Percentiles rank a stretch among this genome's conserved stretches.
Evolutionary conservation across 2,888 invertebrate genomes (phyloP).

Genomic region (Lasiommata megera): DNA sequence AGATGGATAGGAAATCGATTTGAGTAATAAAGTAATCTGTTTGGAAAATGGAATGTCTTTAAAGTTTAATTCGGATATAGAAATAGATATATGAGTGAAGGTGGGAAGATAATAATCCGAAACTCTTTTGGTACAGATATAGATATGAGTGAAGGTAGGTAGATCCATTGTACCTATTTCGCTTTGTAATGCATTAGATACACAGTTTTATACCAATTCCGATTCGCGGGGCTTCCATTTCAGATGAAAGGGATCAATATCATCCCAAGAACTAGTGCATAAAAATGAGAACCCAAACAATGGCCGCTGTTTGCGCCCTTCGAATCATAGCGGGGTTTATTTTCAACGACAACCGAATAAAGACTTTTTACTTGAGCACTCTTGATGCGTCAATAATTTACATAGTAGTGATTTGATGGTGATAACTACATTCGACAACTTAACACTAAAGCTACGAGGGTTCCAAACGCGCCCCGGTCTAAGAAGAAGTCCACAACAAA

Average conservation of each 20-base stretch:
- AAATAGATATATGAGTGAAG: too few relatives aligned
- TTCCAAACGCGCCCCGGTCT: too few relatives aligned
- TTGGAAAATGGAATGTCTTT: too few relatives aligned
- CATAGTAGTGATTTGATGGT: too few relatives aligned
- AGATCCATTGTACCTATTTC: neutral
- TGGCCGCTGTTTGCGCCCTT: constrained; percentile 22
- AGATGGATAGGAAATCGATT: too few relatives aligned
- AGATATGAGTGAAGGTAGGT: neutral
- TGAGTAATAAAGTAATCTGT: too few relatives aligned
- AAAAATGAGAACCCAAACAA: constrained; percentile 27
- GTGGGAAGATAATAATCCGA: too few relatives aligned
- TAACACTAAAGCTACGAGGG: too few relatives aligned
- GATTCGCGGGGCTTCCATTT: neutral
- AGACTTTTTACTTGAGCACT: constrained; percentile 63
- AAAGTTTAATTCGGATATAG: too few relatives aligned
- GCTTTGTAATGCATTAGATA: neutral
- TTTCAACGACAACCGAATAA: constrained; percentile 56
- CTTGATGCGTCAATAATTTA: constrained; percentile 55
- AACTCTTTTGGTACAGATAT: neutral
- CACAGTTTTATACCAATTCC: neutral
- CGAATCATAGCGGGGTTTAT: constrained; percentile 34
- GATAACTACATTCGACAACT: too few relatives aligned
- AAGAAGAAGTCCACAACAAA: too few relatives aligned
- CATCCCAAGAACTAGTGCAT: constrained; percentile 18
- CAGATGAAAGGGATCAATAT: constrained; percentile 16